Conservation (phyloP, 2,888 invertebrate genomes). For the Drosophila testacea region DNA sequence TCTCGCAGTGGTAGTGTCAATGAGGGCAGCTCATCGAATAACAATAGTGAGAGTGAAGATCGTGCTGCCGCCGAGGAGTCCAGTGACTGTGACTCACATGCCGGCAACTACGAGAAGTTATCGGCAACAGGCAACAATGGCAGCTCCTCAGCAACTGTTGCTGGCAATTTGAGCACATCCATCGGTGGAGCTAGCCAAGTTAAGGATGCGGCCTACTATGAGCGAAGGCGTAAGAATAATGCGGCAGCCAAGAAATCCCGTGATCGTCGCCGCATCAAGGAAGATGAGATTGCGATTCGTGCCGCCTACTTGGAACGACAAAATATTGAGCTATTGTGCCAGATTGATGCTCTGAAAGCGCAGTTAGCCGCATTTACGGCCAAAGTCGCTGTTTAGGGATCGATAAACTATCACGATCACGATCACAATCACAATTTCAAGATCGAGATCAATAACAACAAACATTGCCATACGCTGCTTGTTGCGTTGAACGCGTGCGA, state of each 20-base stretch:
- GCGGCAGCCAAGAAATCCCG: conserved; percentile 97
- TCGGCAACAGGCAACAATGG: background rate
- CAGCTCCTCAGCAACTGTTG: conserved; percentile 7
- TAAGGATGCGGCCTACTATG: conserved; percentile 94
- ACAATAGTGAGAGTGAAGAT: conserved; percentile 83
- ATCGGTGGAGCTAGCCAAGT: conserved; percentile 72
- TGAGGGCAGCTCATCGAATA: conserved; percentile 77
- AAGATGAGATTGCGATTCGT: conserved; percentile 95
- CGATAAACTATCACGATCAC: conserved; percentile 10
- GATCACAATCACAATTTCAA: no score
- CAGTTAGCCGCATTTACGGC: conserved; percentile 86
- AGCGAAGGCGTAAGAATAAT: conserved; percentile 95
- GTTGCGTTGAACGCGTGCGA: conserved; percentile 80
- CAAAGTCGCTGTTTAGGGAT: conserved; percentile 60
- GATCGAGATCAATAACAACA: conserved; percentile 11
- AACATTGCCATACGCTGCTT: conserved; percentile 47
- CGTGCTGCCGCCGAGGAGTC: conserved; percentile 81
- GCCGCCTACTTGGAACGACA: conserved; percentile 95
- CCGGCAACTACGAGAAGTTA: conserved; percentile 73
- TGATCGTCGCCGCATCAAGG: conserved; percentile 94
- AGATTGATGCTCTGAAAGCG: conserved; percentile 88
- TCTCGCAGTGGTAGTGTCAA: conserved; percentile 79
- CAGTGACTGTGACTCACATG: conserved; percentile 82
- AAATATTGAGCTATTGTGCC: conserved; percentile 91
- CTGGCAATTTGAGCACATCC: conserved; percentile 8